Evolutionary conservation across 1,140 invertebrate species (phyloP).

Genomic region (Papilio polytes): DNA sequence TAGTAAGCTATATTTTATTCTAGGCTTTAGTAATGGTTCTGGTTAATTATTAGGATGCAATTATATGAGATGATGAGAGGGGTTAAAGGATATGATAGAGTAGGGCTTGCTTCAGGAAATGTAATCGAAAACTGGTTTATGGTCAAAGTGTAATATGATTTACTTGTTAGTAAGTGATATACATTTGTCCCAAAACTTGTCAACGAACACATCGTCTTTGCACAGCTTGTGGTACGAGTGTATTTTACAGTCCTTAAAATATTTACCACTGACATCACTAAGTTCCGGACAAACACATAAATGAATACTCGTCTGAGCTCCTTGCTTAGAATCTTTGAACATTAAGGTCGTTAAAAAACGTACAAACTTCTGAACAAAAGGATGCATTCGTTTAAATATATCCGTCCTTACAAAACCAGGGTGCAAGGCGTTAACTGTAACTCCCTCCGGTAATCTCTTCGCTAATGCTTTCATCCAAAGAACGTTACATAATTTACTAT

Average conservation of each 20-base stretch:
- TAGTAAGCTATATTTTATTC: no score
- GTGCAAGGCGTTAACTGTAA: constrained; percentile 84
- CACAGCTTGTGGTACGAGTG: constrained; percentile 41
- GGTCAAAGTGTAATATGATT: background rate
- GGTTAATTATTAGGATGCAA: no score
- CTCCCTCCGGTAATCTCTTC: constrained; percentile 82
- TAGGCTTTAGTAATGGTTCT: no score
- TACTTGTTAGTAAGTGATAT: constrained; percentile 30
- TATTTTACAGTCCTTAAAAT: constrained; percentile 67
- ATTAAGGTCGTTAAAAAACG: constrained; percentile 69
- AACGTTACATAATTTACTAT: constrained; percentile 88
- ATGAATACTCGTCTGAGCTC: constrained; percentile 87
- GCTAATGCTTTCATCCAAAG: constrained; percentile 87
- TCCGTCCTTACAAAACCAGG: constrained; percentile 87
- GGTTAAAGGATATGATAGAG: no score
- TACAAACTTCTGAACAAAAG: constrained; percentile 23
- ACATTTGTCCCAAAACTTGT: constrained; percentile 60
- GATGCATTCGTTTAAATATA: constrained; percentile 78
- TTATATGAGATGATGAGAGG: no score
- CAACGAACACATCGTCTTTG: constrained; percentile 52
- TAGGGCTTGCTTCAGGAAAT: no score
- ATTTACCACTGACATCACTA: constrained; percentile 60
- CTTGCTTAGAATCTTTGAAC: constrained; percentile 85
- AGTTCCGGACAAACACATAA: constrained; percentile 59
- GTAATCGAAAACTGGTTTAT: no score